These are phyloP conservation scores for Cantharis rustica DNA, from an alignment of 2,888 invertebrate genomes.

Conservation along the genomic window DNA sequence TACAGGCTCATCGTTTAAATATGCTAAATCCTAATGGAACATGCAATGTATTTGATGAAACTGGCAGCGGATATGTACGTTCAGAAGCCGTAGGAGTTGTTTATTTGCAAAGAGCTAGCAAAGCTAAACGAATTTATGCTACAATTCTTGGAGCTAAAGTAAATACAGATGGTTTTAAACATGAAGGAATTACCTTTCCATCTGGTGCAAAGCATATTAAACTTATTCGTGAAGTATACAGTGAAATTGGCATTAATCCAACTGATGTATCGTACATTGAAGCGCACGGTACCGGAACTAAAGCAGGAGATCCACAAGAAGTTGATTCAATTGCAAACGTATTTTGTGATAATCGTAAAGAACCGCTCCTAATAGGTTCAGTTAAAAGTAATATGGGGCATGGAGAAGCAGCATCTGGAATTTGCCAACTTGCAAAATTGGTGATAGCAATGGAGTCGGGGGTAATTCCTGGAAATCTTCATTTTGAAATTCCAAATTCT, in stretches of 20 bases:
- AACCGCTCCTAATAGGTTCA: conserved; percentile 89
- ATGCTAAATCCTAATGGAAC: conserved; percentile 89
- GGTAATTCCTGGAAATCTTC: conserved; percentile 88
- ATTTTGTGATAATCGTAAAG: conserved; percentile 80
- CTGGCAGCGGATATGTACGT: conserved; percentile 90
- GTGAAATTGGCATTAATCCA: conserved; percentile 81
- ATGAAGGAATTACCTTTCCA: conserved; percentile 87
- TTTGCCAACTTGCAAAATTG: conserved; percentile 89
- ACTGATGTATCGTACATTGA: conserved; percentile 88
- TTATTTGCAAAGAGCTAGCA: conserved; percentile 77
- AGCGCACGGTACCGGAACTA: conserved; percentile 98
- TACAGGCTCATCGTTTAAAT: conserved; percentile 91
- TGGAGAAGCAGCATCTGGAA: conserved; percentile 90
- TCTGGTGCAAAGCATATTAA: conserved; percentile 79
- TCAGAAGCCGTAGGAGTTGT: conserved; percentile 86
- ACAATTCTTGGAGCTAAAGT: conserved; percentile 85
- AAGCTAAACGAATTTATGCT: conserved; percentile 82
- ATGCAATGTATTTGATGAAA: conserved; percentile 94
- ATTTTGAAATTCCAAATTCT: conserved; percentile 83
- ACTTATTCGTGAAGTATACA: conserved; percentile 85
- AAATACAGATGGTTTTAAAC: conserved; percentile 93
- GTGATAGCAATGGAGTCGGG: conserved; percentile 92
- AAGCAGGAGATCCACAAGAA: conserved; percentile 96
- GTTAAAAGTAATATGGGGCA: conserved; percentile 99
- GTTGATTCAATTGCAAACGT: conserved; percentile 91